Evolutionary conservation across 2,888 invertebrate species (phyloP), one percentile per base, ranked within the genome.

Genomic region (Plutella xylostella): DNA sequence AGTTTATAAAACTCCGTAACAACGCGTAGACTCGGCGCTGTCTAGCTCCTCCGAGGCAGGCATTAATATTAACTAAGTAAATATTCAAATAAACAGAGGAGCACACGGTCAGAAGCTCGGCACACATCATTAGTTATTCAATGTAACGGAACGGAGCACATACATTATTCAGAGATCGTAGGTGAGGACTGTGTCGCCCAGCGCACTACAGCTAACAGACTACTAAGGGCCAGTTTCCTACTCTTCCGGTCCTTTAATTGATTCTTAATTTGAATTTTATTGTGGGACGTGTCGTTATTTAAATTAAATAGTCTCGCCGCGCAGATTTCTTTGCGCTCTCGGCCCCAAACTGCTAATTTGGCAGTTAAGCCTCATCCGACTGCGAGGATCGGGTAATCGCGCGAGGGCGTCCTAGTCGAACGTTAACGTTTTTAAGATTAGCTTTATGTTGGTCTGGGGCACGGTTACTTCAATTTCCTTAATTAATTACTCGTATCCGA

Each of bases 111-210:
- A 52, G 48, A 47, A 51, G 54, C 49, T 47, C 49, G 49, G 55
- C 58, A 62, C 59, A 69, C 65, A 51, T 72, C 77, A 73, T 79
- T 78, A 74, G 68, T 57, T 61, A 77, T 72, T 68, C 79, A 70
- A 68, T 70, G 73, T 76, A 72, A 77, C 79, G 79, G 77, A 76
- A 78, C 76, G 66, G 49, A 25, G 42, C 22, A 40, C 46, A 49
- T 49, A 46, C 49, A 49, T 49, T 47, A 49, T 49, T 49, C 49
- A 49, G 45, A 42, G 43, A 43, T 43, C 48, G 48, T 48, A 48
- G 48, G 48, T 48, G 46, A 45, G 42, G 44, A 11, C 41, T 20
- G 43, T 43, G 41, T 46, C 47, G 43, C 44, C 30, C 28, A 34
- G 33, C 42, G 22, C 42, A 34, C 42, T 33, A 42, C 42, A 33